Evolutionary conservation across 2,888 invertebrate species (phyloP).

Genomic region (Minunthozetes semirufus): DNA sequence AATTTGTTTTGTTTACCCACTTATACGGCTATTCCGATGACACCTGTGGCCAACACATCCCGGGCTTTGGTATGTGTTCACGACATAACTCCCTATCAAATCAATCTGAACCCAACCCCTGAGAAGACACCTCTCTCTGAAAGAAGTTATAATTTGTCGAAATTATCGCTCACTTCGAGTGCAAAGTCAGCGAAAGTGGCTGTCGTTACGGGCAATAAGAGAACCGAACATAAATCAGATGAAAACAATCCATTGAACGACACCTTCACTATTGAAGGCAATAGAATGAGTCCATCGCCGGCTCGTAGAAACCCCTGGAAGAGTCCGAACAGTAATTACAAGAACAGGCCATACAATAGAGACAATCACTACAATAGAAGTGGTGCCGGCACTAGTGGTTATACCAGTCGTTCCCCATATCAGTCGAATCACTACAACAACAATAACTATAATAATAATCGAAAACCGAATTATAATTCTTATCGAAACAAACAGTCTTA

Average conservation of each 20-base stretch:
- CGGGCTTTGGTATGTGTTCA: not conserved
- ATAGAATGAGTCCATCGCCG: not conserved
- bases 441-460: not conserved
- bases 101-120: not conserved
- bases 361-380: not conserved
- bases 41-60: slow-evolving; percentile 20
- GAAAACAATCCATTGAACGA: slow-evolving; percentile 16
- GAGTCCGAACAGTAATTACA: not conserved
- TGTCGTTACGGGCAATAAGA: not conserved
- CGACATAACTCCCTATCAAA: slow-evolving; percentile 3
- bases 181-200: slow-evolving; percentile 16
- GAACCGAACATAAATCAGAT: not conserved
- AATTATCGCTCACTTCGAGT: not conserved
- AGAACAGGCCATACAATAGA: not conserved
- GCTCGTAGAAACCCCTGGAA: not conserved
- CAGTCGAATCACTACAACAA: not conserved
- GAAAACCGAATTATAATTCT: not conserved
- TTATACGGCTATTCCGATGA: not conserved
- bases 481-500: not conserved
- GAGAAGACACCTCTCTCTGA: not conserved
- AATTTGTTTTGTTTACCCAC: slow-evolving; percentile 23
- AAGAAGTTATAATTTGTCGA: not conserved
- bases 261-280: not conserved
- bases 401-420: not conserved
- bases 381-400: not conserved